Evolutionary conservation across 2,888 invertebrate genomes (phyloP).

Genomic region (Heliconius hortense): DNA sequence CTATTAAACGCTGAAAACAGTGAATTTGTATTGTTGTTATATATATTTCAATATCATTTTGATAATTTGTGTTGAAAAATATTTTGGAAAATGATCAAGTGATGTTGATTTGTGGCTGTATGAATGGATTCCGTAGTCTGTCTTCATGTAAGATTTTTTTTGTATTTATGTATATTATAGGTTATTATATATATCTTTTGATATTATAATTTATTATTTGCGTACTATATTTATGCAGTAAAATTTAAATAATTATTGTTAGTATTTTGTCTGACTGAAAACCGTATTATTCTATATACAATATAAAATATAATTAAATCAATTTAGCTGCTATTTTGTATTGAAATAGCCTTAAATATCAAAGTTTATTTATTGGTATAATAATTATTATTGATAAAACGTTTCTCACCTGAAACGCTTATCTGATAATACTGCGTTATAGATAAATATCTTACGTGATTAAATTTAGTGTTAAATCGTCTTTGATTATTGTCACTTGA

Average conservation of each 20-base stretch:
- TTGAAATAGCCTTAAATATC: not conserved
- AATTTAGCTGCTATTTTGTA: not conserved
- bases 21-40: not conserved
- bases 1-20: not conserved
- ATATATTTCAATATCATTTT: not conserved
- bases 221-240: not conserved
- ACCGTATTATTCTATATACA: too few species aligned
- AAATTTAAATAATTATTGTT: not conserved
- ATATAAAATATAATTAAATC: not conserved
- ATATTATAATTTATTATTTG: not conserved
- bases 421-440: conserved; percentile 42
- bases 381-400: conserved; percentile 34
- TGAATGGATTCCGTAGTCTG: conserved; percentile 47
- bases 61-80: not conserved
- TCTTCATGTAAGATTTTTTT: conserved; percentile 48
- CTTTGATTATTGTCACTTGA: conserved; percentile 16
- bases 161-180: not conserved
- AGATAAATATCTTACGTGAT: conserved; percentile 36
- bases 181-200: not conserved
- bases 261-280: not conserved
- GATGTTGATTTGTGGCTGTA: conserved; percentile 50
- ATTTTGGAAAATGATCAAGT: conserved; percentile 31
- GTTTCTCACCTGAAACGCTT: conserved; percentile 27
- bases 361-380: conserved; percentile 17
- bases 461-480: conserved; percentile 30